Evolutionary conservation across 2,888 invertebrate genomes (phyloP).

Genomic region (Leptinotarsa haldemani): DNA sequence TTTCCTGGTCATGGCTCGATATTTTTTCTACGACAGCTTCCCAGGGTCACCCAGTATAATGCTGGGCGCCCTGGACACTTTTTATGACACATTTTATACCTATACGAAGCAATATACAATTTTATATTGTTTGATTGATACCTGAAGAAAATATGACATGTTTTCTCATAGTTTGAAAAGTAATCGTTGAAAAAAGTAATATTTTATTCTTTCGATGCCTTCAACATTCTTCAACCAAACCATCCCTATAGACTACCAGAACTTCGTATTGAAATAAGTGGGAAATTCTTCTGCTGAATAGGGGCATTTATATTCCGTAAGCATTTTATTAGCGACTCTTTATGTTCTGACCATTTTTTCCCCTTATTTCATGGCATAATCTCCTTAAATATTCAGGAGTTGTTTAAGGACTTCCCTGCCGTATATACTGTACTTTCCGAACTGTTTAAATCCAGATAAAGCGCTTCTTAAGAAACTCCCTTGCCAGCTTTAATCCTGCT

Average conservation of each 20-base stretch:
- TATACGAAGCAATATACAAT: too few relatives aligned
- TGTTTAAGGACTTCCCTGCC: not conserved
- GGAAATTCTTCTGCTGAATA: slow-evolving; percentile 1
- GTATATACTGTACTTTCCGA: not conserved
- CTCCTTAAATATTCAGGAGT: slow-evolving; percentile 2
- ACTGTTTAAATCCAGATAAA: not conserved
- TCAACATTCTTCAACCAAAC: not conserved
- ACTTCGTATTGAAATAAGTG: slow-evolving; percentile 3
- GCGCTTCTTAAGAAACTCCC: not conserved
- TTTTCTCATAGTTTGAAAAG: not conserved
- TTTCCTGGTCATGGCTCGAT: too few relatives aligned
- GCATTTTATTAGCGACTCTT: slow-evolving; percentile 2
- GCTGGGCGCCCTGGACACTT: too few relatives aligned
- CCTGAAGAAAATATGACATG: too few relatives aligned
- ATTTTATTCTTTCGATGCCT: not conserved
- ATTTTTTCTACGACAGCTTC: too few relatives aligned
- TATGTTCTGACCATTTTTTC: slow-evolving; percentile 7
- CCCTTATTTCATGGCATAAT: not conserved
- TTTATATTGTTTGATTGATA: too few relatives aligned
- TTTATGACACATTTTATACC: too few relatives aligned
- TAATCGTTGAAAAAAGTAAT: not conserved
- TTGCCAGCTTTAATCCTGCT: too few relatives aligned
- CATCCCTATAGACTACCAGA: not conserved
- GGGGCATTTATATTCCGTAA: slow-evolving; percentile 4
- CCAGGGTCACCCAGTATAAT: too few relatives aligned